Base-by-base conservation (phyloP, 1,140 invertebrate genomes). In the Rhyzopertha dominica region DNA sequence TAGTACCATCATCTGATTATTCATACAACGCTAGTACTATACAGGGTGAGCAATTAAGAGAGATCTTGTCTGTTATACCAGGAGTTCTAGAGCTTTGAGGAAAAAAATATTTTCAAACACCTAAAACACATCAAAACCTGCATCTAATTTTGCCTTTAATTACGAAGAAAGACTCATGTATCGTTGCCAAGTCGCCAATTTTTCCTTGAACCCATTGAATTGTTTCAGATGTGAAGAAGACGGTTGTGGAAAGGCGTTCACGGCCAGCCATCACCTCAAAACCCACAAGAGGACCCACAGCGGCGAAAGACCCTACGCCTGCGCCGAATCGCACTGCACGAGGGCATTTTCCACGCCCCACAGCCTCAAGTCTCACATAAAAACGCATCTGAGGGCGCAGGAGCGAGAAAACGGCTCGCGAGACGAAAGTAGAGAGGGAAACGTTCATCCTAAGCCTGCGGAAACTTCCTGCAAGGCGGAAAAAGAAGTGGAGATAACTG, bases 211-310 rank as follows among this genome's bases (percentile, higher is more conserved):
- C n/a, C 25, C 13, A 49, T 48, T 47, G 26, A 51, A 41, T 44
- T 49, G 31, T 68, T 64, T 40, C 63, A 88, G 86, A 64, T 94
- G 90, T 62, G 68, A 74, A 35, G 80, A 84, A 63, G 80, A 84
- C 54, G 87, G 87, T 16, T 95, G 92, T 65, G 85, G 83, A 18
- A 95, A 93, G 65, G 82, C 89, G 0, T 96, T 97, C 66, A 89
- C 89, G 5, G 90, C 90, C 12, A 92, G 88, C 30, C 92, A 95
- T 73, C 92, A 96, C 68, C 69, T 96, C 25, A 95, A 95, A 74
- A 90, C 86, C 2, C 90, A 93, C 62, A 74, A 71, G 31, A 68
- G 82, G 46, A 85, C 82, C 17, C 85, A 88, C 61, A 72, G 73
- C 23, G 85, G 84, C 3, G 80, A 87, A 66, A 77, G 81, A 46